These are phyloP conservation scores for Rutilus rutilus DNA, from an alignment of 2,113 vertebrate genomes.

Conservation along the genomic window DNA sequence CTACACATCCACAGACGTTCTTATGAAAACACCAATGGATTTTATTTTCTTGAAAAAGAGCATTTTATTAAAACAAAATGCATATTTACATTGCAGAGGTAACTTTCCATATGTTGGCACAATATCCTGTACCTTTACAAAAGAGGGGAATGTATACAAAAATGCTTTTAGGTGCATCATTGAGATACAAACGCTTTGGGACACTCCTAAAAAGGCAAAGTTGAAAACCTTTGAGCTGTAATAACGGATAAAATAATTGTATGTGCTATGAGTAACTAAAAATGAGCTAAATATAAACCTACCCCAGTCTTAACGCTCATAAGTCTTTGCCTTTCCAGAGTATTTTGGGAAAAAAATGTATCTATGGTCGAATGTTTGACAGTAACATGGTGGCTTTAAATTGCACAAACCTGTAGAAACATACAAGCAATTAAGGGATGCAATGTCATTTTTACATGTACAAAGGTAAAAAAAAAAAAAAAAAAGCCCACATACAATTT, in stretches of 20 bases:
- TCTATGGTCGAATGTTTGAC: not conserved
- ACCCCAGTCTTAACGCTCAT: constrained; percentile 41
- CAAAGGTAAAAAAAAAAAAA: constrained; percentile 10
- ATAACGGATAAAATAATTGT: not conserved
- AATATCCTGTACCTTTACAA: constrained; percentile 67
- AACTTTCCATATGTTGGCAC: constrained; percentile 63
- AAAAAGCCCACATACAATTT: constrained; percentile 15
- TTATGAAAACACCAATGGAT: not conserved
- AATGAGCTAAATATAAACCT: constrained; percentile 16
- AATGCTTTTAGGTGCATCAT: constrained; percentile 29
- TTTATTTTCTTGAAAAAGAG: constrained; percentile 65
- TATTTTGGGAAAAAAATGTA: not conserved
- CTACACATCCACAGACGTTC: not conserved
- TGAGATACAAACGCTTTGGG: constrained; percentile 33
- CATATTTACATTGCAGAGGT: constrained; percentile 74
- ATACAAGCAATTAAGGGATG: constrained; percentile 25
- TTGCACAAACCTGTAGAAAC: constrained; percentile 36
- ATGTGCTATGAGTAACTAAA: constrained; percentile 17
- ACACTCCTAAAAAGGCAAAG: constrained; percentile 24
- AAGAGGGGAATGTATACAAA: constrained; percentile 59
- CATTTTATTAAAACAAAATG: constrained; percentile 82
- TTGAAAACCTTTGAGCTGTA: constrained; percentile 18
- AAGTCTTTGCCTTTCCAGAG: constrained; percentile 16
- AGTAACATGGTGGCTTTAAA: not conserved
- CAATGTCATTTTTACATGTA: constrained; percentile 44